These are phyloP conservation scores for Larimichthys polyactis DNA, from an alignment of 2,113 vertebrate species.

Conservation along the genomic window DNA sequence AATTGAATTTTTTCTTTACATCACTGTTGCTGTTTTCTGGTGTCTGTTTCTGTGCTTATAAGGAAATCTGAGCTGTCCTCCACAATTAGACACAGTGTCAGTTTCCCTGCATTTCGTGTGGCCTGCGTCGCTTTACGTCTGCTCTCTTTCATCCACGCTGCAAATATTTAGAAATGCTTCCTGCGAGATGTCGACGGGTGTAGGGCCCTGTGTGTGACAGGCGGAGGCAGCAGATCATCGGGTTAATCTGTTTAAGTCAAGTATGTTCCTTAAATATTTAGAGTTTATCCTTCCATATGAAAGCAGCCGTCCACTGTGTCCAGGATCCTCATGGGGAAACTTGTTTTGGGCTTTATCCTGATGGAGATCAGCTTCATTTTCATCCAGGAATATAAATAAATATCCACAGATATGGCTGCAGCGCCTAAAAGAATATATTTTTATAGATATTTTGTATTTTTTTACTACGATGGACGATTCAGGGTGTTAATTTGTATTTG, in stretches of 20 bases:
- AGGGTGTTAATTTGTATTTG: neutral
- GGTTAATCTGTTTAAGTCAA: neutral
- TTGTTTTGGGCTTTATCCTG: neutral
- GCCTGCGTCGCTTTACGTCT: neutral
- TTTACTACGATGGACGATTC: neutral
- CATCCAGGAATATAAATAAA: neutral
- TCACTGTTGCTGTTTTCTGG: neutral
- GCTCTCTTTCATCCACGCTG: slow-evolving; percentile 9
- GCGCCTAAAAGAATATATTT: no score
- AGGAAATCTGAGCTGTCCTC: neutral
- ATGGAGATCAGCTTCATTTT: neutral
- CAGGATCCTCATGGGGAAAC: neutral
- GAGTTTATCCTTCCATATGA: neutral
- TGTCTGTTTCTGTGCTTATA: neutral
- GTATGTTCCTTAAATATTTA: neutral
- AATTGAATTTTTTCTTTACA: neutral
- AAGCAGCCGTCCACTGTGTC: neutral
- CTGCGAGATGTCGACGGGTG: neutral
- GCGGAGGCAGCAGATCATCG: neutral
- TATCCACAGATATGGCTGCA: neutral
- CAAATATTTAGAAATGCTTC: slow-evolving; percentile 32
- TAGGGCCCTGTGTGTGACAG: neutral
- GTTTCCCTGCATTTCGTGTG: neutral
- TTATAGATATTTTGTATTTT: neutral
- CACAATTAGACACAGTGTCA: neutral